phyloP scores from a whole-genome alignment of 2,888 invertebrate species.

The Auanema sp. region DNA sequence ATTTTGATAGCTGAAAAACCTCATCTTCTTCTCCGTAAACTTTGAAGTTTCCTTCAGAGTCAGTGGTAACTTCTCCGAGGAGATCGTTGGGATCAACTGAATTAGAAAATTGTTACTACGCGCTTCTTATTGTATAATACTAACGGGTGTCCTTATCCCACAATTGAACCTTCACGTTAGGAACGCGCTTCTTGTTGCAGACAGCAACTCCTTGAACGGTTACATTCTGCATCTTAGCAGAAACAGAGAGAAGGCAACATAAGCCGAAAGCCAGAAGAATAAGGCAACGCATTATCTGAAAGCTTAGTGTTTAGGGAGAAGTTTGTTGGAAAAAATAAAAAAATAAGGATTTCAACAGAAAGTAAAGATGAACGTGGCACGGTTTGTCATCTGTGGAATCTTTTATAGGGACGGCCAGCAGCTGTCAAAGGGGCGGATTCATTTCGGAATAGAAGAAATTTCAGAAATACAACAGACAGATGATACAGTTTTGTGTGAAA shows the following conservation, averaged over 20 bases:
- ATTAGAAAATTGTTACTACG: constrained; percentile 8
- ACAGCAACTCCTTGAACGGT: constrained; percentile 48
- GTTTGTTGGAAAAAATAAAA: no score
- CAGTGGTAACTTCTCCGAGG: constrained; percentile 40
- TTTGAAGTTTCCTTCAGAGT: constrained; percentile 47
- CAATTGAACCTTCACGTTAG: constrained; percentile 42
- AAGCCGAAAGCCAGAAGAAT: constrained; percentile 17
- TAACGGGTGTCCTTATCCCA: constrained; percentile 47
- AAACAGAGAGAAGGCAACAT: constrained; percentile 17
- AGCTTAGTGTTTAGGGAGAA: no score
- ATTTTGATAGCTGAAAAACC: constrained; percentile 8
- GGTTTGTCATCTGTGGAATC: no score
- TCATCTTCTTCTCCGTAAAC: constrained; percentile 49
- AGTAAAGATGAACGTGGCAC: no score
- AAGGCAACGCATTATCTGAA: constrained; percentile 14
- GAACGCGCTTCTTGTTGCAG: constrained; percentile 44
- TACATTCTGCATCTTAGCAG: constrained; percentile 36
- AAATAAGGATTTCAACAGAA: no score
- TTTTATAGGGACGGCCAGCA: no score
- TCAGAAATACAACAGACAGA: no score
- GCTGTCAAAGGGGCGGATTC: no score
- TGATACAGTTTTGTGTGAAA: no score
- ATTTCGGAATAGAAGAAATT: no score
- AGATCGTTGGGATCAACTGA: constrained; percentile 51
- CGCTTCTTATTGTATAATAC: constrained; percentile 12